Conservation (phyloP, 2,797 vertebrate genomes). For the Paratrypauchen microcephalus region DNA sequence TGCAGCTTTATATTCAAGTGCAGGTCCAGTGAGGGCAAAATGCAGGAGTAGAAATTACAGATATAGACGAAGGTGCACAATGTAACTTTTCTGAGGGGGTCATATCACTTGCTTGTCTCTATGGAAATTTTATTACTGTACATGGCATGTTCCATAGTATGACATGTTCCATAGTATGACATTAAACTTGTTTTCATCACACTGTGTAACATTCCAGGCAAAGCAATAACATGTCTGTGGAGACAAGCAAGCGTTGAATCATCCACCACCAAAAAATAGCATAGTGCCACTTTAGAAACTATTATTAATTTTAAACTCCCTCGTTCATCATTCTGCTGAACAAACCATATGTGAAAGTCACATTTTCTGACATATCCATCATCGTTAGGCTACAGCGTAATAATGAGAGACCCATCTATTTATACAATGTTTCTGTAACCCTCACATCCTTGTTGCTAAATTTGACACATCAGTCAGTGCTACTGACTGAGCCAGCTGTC, state of each 20-base stretch:
- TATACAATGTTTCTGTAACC: not conserved
- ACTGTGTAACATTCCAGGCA: too few relatives aligned
- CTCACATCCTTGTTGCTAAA: not conserved
- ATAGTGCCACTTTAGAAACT: too few relatives aligned
- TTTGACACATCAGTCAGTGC: not conserved
- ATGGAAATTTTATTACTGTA: not conserved
- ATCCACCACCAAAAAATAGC: too few relatives aligned
- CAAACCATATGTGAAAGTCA: not conserved
- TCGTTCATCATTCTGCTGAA: not conserved
- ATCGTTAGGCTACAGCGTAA: not conserved
- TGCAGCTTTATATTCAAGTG: too few relatives aligned
- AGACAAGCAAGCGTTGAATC: too few relatives aligned
- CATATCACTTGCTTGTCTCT: not conserved
- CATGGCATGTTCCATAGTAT: not conserved
- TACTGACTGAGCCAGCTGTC: conserved; percentile 41
- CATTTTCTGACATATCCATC: not conserved
- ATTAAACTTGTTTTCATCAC: too few relatives aligned
- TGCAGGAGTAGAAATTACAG: too few relatives aligned
- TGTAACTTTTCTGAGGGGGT: too few relatives aligned
- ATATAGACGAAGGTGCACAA: too few relatives aligned
- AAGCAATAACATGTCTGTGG: too few relatives aligned
- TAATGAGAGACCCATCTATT: not conserved
- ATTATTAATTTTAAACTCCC: not conserved
- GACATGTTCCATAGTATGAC: too few relatives aligned
- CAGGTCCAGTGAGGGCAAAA: too few relatives aligned